A percentile compares a stretch with the other conserved stretches of the same genome.
Conservation (phyloP, 2,888 invertebrate genomes). For the Phalera bucephala region DNA sequence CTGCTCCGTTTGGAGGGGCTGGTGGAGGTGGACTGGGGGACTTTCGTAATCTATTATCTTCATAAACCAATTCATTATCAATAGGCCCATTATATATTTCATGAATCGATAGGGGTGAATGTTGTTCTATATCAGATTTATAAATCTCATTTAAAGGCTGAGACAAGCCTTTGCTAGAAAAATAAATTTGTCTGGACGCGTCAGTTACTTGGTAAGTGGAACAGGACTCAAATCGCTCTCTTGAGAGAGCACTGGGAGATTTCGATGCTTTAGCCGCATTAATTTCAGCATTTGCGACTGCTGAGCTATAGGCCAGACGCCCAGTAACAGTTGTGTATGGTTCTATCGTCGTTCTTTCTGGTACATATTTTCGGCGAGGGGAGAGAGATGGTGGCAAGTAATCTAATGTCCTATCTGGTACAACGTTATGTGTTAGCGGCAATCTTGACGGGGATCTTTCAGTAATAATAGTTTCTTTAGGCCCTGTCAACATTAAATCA, state of each 20-base stretch:
- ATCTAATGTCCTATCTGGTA: slow-evolving; percentile 85
- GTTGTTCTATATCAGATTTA: slow-evolving; percentile 77
- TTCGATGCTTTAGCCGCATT: slow-evolving; percentile 78
- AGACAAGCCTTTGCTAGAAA: slow-evolving; percentile 58
- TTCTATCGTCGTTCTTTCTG: slow-evolving; percentile 82
- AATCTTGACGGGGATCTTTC: slow-evolving; percentile 85
- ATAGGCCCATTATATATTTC: slow-evolving; percentile 84
- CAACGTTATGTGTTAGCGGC: slow-evolving; percentile 84
- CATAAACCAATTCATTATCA: slow-evolving; percentile 73
- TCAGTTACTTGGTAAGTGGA: slow-evolving; percentile 78
- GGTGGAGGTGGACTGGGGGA: slow-evolving; percentile 92
- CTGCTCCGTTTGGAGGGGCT: slow-evolving; percentile 87
- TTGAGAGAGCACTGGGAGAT: slow-evolving; percentile 79
- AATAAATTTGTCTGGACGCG: slow-evolving; percentile 61
- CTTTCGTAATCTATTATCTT: slow-evolving; percentile 70
- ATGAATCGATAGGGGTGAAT: slow-evolving; percentile 85
- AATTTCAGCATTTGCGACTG: slow-evolving; percentile 85
- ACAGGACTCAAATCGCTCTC: slow-evolving; percentile 83
- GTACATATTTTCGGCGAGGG: slow-evolving; percentile 81
- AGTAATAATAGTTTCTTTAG: slow-evolving; percentile 74
- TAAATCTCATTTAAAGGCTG: slow-evolving; percentile 78
- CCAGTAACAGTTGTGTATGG: slow-evolving; percentile 86
- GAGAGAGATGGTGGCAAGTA: slow-evolving; percentile 82
- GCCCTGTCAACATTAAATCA: slow-evolving; percentile 80
- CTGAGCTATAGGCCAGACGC: slow-evolving; percentile 85